Conservation (phyloP, 2,113 vertebrate genomes). For the Oncorhynchus kisutch region DNA sequence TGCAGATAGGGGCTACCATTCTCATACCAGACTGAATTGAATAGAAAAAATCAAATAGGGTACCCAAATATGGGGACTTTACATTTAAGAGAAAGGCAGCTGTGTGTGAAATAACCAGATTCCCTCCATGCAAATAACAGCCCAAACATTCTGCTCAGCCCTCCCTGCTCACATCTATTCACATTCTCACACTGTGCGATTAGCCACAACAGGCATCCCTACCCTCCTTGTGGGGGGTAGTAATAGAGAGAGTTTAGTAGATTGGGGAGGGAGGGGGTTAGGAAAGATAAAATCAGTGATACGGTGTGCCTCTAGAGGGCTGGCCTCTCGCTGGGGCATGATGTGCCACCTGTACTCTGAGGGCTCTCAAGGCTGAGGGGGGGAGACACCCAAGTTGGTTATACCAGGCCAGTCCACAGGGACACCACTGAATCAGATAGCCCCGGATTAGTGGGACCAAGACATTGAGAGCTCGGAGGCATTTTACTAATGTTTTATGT, state of each 20-base stretch:
- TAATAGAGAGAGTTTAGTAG: neutral
- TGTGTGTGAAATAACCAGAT: constrained; percentile 69
- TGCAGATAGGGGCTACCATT: no score
- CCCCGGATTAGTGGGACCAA: no score
- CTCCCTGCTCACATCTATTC: constrained; percentile 61
- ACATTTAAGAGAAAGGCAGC: constrained; percentile 42
- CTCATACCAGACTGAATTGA: no score
- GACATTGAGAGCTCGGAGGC: no score
- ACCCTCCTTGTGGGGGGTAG: neutral
- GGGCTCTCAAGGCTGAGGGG: no score
- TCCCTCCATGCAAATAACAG: constrained; percentile 66
- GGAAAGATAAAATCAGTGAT: neutral
- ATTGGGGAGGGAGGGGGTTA: neutral
- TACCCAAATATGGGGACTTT: no score
- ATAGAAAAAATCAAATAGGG: no score
- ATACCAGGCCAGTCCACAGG: no score
- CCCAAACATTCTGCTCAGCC: constrained; percentile 56
- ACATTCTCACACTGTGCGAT: neutral
- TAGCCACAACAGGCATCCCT: neutral
- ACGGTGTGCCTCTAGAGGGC: neutral
- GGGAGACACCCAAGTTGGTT: no score
- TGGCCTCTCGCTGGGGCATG: no score
- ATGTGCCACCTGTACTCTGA: neutral
- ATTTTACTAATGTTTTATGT: no score
- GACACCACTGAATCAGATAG: no score